A percentile compares a stretch with the other conserved stretches of the same genome.
Evolutionary conservation across 2,888 invertebrate species (phyloP).

Genomic region (Xanthorhoe designata): DNA sequence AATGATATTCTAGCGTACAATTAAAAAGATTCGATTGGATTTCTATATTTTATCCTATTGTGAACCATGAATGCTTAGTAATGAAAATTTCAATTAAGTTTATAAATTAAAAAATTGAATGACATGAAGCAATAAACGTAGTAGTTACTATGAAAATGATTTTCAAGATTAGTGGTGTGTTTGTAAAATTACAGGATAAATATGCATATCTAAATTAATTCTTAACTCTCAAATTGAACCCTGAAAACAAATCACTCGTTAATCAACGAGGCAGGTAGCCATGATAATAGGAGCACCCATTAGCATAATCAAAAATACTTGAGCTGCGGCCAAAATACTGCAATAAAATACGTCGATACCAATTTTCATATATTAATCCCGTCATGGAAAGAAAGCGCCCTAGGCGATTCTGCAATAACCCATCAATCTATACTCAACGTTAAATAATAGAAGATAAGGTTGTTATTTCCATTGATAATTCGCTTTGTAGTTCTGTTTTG

Average conservation of each 20-base stretch:
- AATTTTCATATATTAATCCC: constrained; percentile 71
- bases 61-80: no score
- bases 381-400: constrained; percentile 54
- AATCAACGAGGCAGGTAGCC: constrained; percentile 42
- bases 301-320: constrained; percentile 69
- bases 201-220: background rate
- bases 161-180: no score
- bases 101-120: no score
- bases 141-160: no score
- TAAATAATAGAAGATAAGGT: constrained; percentile 7
- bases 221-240: background rate
- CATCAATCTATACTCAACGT: constrained; percentile 2
- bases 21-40: no score
- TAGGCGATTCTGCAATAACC: constrained; percentile 33
- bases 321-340: constrained; percentile 64
- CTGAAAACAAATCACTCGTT: constrained; percentile 29
- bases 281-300: constrained; percentile 52
- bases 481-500: constrained; percentile 10
- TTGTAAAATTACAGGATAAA: background rate
- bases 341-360: constrained; percentile 56
- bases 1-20: no score
- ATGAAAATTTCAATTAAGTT: no score
- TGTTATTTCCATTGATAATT: constrained; percentile 2
- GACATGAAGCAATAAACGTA: no score
- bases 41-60: no score